phyloP scores from a whole-genome alignment of 1,140 invertebrate genomes.

The Hycleus cichorii region DNA sequence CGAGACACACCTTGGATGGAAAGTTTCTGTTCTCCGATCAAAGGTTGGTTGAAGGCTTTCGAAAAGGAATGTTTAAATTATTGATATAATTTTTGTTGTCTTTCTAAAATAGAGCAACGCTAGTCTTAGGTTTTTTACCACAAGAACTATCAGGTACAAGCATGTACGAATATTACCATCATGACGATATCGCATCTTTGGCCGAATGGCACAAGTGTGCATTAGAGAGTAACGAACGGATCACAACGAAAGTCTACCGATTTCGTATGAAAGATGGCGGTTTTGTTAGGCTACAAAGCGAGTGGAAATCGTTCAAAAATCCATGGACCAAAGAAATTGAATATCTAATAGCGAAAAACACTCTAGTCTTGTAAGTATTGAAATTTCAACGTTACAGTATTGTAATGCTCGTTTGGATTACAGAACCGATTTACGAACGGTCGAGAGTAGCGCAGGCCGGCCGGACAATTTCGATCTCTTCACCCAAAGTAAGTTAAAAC shows the following conservation, averaged over 20 bases:
- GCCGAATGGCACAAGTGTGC: constrained; percentile 79
- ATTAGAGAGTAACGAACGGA: constrained; percentile 55
- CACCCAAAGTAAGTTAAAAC: constrained; percentile 45
- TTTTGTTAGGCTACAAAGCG: constrained; percentile 67
- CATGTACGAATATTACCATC: constrained; percentile 89
- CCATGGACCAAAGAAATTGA: constrained; percentile 91
- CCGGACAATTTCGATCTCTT: constrained; percentile 53
- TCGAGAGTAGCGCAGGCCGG: constrained; percentile 45
- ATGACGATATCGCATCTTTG: constrained; percentile 72
- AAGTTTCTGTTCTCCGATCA: constrained; percentile 98
- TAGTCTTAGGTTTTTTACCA: constrained; percentile 82
- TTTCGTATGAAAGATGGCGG: constrained; percentile 72
- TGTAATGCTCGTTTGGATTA: constrained; percentile 17
- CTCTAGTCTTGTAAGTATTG: constrained; percentile 53
- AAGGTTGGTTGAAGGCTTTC: constrained; percentile 31
- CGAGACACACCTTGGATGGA: constrained; percentile 87
- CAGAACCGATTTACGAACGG: constrained; percentile 46
- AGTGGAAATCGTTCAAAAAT: constrained; percentile 82
- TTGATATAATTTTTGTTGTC: neutral
- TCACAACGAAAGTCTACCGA: constrained; percentile 66
- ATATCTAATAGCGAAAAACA: constrained; percentile 80
- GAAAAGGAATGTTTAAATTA: neutral
- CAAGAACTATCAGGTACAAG: constrained; percentile 89
- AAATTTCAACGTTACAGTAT: constrained; percentile 7
- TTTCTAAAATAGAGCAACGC: constrained; percentile 60